These are phyloP conservation scores for Leptodactylus fallax DNA, from an alignment of 2,797 vertebrate species.

Conservation along the genomic window DNA sequence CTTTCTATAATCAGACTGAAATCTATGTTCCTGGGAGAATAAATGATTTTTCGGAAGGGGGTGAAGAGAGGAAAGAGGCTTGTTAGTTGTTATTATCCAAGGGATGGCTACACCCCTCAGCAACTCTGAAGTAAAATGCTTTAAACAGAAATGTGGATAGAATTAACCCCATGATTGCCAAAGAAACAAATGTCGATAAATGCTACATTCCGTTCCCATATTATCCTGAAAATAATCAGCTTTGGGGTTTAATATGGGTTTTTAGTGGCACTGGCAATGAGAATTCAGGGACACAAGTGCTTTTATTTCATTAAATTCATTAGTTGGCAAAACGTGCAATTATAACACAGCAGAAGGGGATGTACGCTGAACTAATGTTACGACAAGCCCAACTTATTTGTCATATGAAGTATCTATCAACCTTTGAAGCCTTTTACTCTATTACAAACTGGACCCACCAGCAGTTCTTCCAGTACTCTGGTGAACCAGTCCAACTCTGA, in stretches of 20 bases:
- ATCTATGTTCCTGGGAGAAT: constrained; percentile 63
- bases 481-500: neutral
- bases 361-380: neutral
- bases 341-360: neutral
- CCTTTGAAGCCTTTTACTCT: neutral
- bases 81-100: constrained; percentile 58
- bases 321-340: neutral
- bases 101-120: constrained; percentile 54
- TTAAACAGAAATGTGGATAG: constrained; percentile 29
- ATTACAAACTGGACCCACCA: no score
- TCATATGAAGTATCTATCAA: neutral
- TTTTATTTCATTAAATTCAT: neutral
- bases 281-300: neutral
- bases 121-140: constrained; percentile 51
- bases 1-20: constrained; percentile 64
- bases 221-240: neutral
- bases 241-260: neutral
- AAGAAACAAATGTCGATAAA: neutral
- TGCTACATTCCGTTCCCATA: neutral
- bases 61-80: constrained; percentile 37
- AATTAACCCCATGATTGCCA: constrained; percentile 45
- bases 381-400: neutral
- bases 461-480: no score
- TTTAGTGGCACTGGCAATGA: neutral
- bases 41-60: constrained; percentile 58